Percentiles rank a stretch among this genome's conserved stretches.
These are phyloP conservation scores for Amphipoea lucens DNA, from an alignment of 2,888 invertebrate species.

Conservation along the genomic window DNA sequence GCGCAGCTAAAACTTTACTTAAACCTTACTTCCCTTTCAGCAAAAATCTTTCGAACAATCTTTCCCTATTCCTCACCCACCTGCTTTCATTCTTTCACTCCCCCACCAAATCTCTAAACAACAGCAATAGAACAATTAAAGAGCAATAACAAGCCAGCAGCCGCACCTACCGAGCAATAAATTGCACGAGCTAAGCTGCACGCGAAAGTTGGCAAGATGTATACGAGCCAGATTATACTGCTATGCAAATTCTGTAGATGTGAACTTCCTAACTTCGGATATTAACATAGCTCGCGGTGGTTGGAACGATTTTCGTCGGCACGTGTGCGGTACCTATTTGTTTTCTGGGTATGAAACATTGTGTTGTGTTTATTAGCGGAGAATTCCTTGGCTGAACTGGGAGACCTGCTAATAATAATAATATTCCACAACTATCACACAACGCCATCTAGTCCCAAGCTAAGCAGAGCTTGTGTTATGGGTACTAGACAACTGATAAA, in stretches of 20 bases:
- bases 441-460: no score
- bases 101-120: conserved; percentile 62
- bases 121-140: conserved; percentile 63
- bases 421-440: no score
- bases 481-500: no score
- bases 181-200: conserved; percentile 57
- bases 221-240: conserved; percentile 63
- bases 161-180: conserved; percentile 53
- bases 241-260: conserved; percentile 68
- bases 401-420: background rate
- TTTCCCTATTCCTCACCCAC: conserved; percentile 5
- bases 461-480: no score
- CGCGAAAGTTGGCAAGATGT: conserved; percentile 58
- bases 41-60: conserved; percentile 16
- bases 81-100: conserved; percentile 30
- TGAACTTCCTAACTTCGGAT: conserved; percentile 66
- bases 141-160: conserved; percentile 51
- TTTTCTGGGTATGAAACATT: conserved; percentile 45
- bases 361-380: conserved; percentile 36
- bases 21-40: conserved; percentile 1
- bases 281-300: conserved; percentile 61
- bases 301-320: conserved; percentile 45
- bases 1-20: background rate
- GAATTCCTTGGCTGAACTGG: conserved; percentile 15
- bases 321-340: conserved; percentile 54